A percentile compares a stretch with the other conserved stretches of the same genome.
Conservation (phyloP, 2,797 vertebrate species). For the Benthosema pterotum region DNA sequence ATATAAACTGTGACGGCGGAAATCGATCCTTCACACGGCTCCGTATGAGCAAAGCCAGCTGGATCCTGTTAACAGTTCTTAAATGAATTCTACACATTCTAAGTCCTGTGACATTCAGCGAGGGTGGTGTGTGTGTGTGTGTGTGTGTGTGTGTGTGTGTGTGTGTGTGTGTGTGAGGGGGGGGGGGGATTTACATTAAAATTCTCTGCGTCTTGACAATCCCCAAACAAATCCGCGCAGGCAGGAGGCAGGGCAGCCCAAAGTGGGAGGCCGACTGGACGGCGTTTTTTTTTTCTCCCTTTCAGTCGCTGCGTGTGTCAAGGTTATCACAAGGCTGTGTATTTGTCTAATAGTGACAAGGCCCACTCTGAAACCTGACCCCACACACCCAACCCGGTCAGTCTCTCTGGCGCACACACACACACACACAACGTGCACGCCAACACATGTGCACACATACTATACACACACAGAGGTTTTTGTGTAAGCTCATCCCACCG, state of each 20-base stretch:
- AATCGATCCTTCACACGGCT: slow-evolving; percentile 72
- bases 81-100: slow-evolving; percentile 70
- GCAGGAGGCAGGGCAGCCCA: slow-evolving; percentile 21
- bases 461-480: too few species aligned
- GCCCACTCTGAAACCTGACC: slow-evolving; percentile 52
- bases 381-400: slow-evolving; percentile 20
- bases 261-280: too few species aligned
- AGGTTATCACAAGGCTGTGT: slow-evolving; percentile 64
- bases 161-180: too few species aligned
- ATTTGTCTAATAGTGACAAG: slow-evolving; percentile 56
- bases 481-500: background rate
- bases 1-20: slow-evolving; percentile 72
- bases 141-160: too few species aligned
- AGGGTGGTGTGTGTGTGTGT: too few species aligned
- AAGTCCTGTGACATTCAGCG: slow-evolving; percentile 63
- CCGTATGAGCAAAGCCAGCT: slow-evolving; percentile 69
- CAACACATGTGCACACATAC: too few species aligned
- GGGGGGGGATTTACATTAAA: slow-evolving; percentile 48
- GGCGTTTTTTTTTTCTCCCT: too few species aligned
- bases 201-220: slow-evolving; percentile 70
- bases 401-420: too few species aligned
- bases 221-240: slow-evolving; percentile 70
- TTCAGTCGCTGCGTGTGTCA: slow-evolving; percentile 36
- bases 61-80: slow-evolving; percentile 73
- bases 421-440: too few species aligned